These are phyloP conservation scores for Mythimna loreyi DNA, from an alignment of 2,888 invertebrate genomes.

Conservation along the genomic window DNA sequence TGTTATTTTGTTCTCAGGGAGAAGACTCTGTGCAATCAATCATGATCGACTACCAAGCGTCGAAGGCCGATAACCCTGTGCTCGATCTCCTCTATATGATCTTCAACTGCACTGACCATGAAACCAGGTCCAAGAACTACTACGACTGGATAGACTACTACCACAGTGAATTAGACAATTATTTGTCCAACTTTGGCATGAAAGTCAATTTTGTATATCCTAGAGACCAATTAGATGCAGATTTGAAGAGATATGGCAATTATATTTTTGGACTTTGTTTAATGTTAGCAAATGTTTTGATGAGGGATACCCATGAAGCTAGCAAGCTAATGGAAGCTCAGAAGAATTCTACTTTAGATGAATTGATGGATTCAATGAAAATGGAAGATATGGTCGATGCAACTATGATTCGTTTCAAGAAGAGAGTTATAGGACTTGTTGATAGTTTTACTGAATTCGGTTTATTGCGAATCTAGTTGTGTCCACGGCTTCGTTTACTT, in stretches of 20 bases:
- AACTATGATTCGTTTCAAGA: constrained; percentile 18
- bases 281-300: constrained; percentile 21
- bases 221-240: constrained; percentile 64
- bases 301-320: constrained; percentile 19
- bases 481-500: not conserved
- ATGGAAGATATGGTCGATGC: not conserved
- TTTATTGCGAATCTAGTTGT: constrained; percentile 1
- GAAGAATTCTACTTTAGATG: not conserved
- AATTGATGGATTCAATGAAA: not conserved
- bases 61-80: constrained; percentile 64
- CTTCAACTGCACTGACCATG: constrained; percentile 70
- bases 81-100: constrained; percentile 69
- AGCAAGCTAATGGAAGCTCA: constrained; percentile 8
- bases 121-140: constrained; percentile 63
- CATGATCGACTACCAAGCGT: constrained; percentile 39
- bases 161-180: constrained; percentile 63
- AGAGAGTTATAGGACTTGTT: constrained; percentile 24
- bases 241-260: constrained; percentile 50
- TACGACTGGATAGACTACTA: constrained; percentile 70
- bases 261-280: constrained; percentile 1
- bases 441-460: constrained; percentile 35
- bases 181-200: constrained; percentile 61
- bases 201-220: constrained; percentile 63
- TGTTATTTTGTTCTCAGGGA: constrained; percentile 9
- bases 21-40: constrained; percentile 18